Conservation (phyloP, 2,888 invertebrate species). For the Pollenia labialis region DNA sequence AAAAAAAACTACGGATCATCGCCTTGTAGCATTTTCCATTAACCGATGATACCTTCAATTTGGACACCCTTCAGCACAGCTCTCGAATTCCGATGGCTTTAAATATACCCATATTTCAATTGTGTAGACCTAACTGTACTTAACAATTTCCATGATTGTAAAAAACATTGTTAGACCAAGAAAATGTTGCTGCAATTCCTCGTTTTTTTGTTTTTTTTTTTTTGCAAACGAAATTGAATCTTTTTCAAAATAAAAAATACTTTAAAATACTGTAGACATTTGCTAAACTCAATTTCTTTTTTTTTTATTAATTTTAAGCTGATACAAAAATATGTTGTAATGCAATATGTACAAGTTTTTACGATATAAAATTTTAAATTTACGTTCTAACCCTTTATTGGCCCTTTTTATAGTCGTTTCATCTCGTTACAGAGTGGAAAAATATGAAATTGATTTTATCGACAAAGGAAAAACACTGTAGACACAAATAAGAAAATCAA, state of each 20-base stretch:
- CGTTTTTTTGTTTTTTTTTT: neutral
- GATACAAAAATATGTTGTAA: neutral
- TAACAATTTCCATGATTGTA: neutral
- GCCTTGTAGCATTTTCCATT: too few relatives aligned
- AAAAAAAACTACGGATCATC: too few relatives aligned
- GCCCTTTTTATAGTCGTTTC: neutral
- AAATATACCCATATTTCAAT: too few relatives aligned
- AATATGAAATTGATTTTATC: constrained; percentile 54
- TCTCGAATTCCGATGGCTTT: too few relatives aligned
- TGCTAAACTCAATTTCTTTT: constrained; percentile 13
- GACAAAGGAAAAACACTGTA: constrained; percentile 10
- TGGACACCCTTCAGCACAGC: too few relatives aligned
- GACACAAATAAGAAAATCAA: constrained; percentile 1
- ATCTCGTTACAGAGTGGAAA: neutral
- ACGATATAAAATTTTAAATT: constrained; percentile 53
- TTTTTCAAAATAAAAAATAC: neutral
- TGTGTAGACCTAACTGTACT: too few relatives aligned
- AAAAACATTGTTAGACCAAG: neutral
- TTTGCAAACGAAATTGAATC: neutral
- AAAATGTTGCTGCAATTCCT: neutral
- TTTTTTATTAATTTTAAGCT: neutral
- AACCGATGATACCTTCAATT: too few relatives aligned
- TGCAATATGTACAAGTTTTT: neutral
- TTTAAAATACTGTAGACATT: constrained; percentile 3
- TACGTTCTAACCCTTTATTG: constrained; percentile 28